phyloP scores from a whole-genome alignment of 2,888 invertebrate genomes.

The Biston betularia region DNA sequence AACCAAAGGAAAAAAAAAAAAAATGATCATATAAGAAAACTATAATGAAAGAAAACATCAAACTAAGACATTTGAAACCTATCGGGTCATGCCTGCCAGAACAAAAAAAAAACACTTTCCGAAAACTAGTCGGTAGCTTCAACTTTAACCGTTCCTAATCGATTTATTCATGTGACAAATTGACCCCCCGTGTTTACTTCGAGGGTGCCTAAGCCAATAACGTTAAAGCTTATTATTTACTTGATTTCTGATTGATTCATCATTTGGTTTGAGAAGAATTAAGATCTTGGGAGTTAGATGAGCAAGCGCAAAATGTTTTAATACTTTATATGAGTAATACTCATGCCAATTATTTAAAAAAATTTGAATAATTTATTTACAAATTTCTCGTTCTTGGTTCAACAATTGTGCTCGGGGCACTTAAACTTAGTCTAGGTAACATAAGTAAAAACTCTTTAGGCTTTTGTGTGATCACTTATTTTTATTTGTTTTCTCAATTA shows the following conservation, averaged over 20 bases:
- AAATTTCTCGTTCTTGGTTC: no score
- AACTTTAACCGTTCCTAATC: constrained; percentile 49
- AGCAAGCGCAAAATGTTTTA: no score
- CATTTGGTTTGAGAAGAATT: constrained; percentile 27
- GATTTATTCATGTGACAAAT: constrained; percentile 54
- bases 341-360: no score
- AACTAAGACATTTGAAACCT: not conserved
- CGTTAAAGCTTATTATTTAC: constrained; percentile 71
- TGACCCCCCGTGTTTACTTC: constrained; percentile 54
- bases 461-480: no score
- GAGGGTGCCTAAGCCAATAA: constrained; percentile 64
- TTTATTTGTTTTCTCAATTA: no score
- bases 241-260: constrained; percentile 62
- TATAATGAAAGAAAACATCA: not conserved
- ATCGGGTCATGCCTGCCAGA: not conserved
- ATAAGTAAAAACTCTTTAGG: no score
- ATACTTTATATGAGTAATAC: no score
- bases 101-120: not conserved
- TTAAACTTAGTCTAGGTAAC: no score
- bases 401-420: no score
- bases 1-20: no score
- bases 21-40: no score
- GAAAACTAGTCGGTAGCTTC: constrained; percentile 36
- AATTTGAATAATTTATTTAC: no score
- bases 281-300: not conserved